Conservation (phyloP, 1,140 invertebrate species). For the Eciton burchellii region DNA sequence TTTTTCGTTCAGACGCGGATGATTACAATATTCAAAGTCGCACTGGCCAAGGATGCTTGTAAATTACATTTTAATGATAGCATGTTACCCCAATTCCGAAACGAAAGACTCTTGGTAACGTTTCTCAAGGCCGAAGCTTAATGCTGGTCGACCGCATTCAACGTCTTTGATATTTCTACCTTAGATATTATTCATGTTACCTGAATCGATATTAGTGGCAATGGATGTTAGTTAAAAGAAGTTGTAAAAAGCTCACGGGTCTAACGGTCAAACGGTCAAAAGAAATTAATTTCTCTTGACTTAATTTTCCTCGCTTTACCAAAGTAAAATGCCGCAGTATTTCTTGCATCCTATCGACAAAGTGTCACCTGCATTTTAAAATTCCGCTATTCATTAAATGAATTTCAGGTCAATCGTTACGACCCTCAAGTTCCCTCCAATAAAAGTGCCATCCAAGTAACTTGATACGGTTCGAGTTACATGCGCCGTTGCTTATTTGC, state of each 20-base stretch:
- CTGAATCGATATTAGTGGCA: not conserved
- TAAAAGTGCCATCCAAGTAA: not conserved
- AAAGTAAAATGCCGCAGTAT: constrained; percentile 6
- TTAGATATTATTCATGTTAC: not conserved
- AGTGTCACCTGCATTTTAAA: constrained; percentile 45
- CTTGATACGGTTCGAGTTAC: constrained; percentile 2
- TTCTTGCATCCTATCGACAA: constrained; percentile 35
- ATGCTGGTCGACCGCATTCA: not conserved
- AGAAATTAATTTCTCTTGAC: not conserved
- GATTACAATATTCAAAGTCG: constrained; percentile 61
- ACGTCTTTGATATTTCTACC: not conserved
- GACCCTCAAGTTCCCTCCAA: not conserved
- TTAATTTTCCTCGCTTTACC: not conserved
- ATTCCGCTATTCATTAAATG: constrained; percentile 35
- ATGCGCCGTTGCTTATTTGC: constrained; percentile 23
- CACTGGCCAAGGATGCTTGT: not conserved
- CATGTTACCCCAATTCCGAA: constrained; percentile 23
- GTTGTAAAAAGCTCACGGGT: not conserved
- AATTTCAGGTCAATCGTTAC: constrained; percentile 50
- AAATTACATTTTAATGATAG: constrained; percentile 69
- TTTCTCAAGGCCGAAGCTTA: constrained; percentile 60
- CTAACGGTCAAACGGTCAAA: constrained; percentile 4
- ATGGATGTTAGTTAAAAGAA: constrained; percentile 11
- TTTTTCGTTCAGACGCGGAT: constrained; percentile 7
- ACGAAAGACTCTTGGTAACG: constrained; percentile 69